Evolutionary conservation across 2,888 invertebrate species (phyloP).

Genomic region (Patella depressa): DNA sequence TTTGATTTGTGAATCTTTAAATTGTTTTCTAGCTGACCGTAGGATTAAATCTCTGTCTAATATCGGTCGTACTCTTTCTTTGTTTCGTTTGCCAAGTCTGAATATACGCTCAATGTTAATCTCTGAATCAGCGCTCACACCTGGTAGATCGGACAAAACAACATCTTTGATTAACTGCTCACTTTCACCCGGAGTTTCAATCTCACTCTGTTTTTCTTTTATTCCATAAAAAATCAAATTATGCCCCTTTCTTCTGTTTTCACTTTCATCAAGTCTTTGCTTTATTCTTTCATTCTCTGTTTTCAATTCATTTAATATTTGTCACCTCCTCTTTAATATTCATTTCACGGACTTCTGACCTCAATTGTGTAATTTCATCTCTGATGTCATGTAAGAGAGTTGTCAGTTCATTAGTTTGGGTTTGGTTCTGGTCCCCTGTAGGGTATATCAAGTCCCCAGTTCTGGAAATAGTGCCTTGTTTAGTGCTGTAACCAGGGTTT

Average conservation of each 20-base stretch:
- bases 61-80: background rate
- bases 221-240: conserved; percentile 11
- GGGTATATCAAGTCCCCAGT: background rate
- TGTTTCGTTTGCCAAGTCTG: background rate
- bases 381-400: background rate
- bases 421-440: background rate
- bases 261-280: no score
- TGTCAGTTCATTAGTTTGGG: background rate
- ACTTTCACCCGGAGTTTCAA: background rate
- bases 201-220: background rate
- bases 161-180: background rate
- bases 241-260: no score
- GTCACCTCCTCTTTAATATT: conserved; percentile 9
- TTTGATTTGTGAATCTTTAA: no score
- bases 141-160: background rate
- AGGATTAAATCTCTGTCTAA: background rate
- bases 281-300: conserved; percentile 8
- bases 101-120: background rate
- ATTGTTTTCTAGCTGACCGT: background rate
- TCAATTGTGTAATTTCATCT: background rate
- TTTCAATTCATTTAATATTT: background rate
- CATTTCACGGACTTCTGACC: conserved; percentile 1
- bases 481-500: background rate
- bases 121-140: conserved; percentile 3
- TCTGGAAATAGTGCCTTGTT: background rate